Evolutionary conservation across 2,113 vertebrate genomes (phyloP).

Genomic region (Plestiodon gilberti): DNA sequence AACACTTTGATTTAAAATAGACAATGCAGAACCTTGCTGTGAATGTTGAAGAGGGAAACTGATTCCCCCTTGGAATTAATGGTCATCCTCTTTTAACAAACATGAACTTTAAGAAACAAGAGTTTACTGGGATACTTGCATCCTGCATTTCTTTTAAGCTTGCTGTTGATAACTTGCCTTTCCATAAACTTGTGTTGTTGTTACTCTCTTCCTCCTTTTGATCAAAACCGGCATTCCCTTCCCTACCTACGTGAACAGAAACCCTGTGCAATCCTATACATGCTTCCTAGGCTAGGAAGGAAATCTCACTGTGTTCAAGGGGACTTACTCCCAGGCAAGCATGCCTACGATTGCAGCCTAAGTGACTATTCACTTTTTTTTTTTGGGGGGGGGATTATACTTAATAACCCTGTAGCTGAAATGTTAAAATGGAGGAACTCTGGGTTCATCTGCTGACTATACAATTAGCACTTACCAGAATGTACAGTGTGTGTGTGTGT

Average conservation of each 20-base stretch:
- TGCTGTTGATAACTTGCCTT: slow-evolving; percentile 39
- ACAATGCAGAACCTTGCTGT: slow-evolving; percentile 40
- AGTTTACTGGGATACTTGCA: slow-evolving; percentile 44
- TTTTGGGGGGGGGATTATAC: slow-evolving; percentile 13
- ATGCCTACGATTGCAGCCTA: neutral
- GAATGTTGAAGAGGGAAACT: neutral
- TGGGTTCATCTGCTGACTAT: slow-evolving; percentile 45
- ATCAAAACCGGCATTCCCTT: slow-evolving; percentile 38
- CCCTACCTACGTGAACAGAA: slow-evolving; percentile 1
- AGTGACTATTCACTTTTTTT: slow-evolving; percentile 49
- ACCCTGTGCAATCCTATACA: neutral
- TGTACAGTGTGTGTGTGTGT: slow-evolving; percentile 57
- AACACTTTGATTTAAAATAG: slow-evolving; percentile 54
- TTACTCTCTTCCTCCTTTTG: slow-evolving; percentile 24
- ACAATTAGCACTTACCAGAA: slow-evolving; percentile 49
- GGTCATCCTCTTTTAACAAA: neutral
- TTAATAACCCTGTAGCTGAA: slow-evolving; percentile 21
- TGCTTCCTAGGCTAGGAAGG: neutral
- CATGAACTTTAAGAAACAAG: slow-evolving; percentile 53
- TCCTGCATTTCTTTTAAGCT: slow-evolving; percentile 3
- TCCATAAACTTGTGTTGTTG: slow-evolving; percentile 24
- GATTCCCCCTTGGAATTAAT: slow-evolving; percentile 44
- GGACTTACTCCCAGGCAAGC: too few species aligned
- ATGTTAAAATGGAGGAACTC: slow-evolving; percentile 40
- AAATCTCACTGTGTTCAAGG: neutral